Conservation (phyloP, 2,113 vertebrate species). For the Argyrosomus japonicus region DNA sequence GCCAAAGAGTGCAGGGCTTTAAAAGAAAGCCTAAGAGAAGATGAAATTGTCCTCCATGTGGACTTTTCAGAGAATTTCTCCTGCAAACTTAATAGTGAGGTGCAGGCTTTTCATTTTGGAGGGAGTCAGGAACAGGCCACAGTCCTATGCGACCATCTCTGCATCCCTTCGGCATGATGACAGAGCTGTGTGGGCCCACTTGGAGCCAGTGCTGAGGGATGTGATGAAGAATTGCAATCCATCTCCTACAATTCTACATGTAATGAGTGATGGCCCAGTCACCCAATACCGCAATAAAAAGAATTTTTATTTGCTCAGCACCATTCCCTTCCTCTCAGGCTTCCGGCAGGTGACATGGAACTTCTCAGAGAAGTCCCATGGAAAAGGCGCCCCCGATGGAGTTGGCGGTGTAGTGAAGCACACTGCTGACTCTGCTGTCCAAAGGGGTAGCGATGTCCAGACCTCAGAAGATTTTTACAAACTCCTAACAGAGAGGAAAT, state of each 20-base stretch:
- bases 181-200: neutral
- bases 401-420: neutral
- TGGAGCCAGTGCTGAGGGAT: slow-evolving; percentile 1
- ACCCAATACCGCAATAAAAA: neutral
- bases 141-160: neutral
- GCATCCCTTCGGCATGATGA: neutral
- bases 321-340: neutral
- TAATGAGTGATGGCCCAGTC: neutral
- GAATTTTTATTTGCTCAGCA: neutral
- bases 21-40: neutral
- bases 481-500: neutral
- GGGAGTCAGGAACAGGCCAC: neutral
- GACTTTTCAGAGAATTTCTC: neutral
- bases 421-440: neutral
- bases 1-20: neutral
- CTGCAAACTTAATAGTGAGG: neutral
- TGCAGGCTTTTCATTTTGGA: slow-evolving; percentile 3
- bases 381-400: neutral
- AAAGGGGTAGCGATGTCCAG: neutral
- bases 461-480: neutral
- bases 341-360: neutral
- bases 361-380: neutral
- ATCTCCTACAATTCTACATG: neutral
- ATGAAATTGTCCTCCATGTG: neutral
- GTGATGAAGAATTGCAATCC: neutral